phyloP scores from a whole-genome alignment of 2,888 invertebrate genomes.

The Peribatodes rhomboidaria region DNA sequence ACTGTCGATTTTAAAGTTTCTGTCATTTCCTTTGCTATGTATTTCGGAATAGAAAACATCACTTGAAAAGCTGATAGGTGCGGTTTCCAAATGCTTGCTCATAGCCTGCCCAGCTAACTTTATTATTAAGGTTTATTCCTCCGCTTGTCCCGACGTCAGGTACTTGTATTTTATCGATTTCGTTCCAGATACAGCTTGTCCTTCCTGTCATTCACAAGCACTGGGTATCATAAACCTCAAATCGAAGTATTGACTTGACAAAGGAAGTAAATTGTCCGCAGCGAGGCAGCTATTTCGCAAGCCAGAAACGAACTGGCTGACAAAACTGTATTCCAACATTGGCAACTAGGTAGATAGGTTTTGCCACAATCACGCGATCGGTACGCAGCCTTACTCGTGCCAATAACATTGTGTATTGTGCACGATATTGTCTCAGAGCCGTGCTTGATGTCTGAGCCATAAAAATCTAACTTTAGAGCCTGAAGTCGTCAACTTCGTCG shows the following conservation, averaged over 20 bases:
- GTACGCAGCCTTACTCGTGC: slow-evolving; percentile 61
- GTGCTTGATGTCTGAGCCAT: slow-evolving; percentile 38
- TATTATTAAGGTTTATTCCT: not conserved
- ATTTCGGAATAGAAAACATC: not conserved
- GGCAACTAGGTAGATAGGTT: slow-evolving; percentile 79
- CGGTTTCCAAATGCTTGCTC: not conserved
- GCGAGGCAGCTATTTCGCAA: slow-evolving; percentile 73
- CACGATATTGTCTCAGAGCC: slow-evolving; percentile 55
- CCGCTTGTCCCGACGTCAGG: slow-evolving; percentile 8
- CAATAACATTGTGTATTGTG: slow-evolving; percentile 62
- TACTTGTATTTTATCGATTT: slow-evolving; percentile 27
- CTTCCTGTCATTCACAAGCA: slow-evolving; percentile 43
- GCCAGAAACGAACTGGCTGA: slow-evolving; percentile 75
- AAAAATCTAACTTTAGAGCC: slow-evolving; percentile 44
- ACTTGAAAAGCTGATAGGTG: not conserved
- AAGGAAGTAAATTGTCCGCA: slow-evolving; percentile 52
- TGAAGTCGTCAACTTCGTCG: not conserved
- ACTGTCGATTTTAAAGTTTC: not conserved
- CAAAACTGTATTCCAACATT: slow-evolving; percentile 70
- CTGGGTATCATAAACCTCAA: slow-evolving; percentile 34
- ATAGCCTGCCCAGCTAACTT: not conserved
- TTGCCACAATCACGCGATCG: slow-evolving; percentile 79
- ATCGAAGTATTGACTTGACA: slow-evolving; percentile 42
- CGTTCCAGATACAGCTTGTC: slow-evolving; percentile 25
- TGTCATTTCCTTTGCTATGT: not conserved